These are phyloP conservation scores for Macrotrachela quadricornifera DNA, from an alignment of 1,140 invertebrate species.

Conservation along the genomic window DNA sequence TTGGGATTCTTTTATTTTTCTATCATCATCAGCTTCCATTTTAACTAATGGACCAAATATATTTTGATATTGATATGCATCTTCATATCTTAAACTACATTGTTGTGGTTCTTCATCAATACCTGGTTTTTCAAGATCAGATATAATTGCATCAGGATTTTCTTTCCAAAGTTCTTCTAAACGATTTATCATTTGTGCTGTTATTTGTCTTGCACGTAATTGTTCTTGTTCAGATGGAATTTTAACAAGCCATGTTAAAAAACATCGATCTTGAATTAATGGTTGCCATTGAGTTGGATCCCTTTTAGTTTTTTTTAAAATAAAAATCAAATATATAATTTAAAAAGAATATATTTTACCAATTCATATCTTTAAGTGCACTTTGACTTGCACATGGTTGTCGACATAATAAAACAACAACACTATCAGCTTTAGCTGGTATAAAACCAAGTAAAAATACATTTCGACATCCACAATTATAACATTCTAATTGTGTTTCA, in stretches of 20 bases:
- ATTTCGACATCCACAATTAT: slow-evolving; percentile 75
- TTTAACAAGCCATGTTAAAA: slow-evolving; percentile 87
- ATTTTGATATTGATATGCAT: slow-evolving; percentile 95
- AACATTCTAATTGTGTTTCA: slow-evolving; percentile 91
- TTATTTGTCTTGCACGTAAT: slow-evolving; percentile 73
- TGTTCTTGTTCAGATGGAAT: slow-evolving; percentile 75
- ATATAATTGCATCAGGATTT: slow-evolving; percentile 84
- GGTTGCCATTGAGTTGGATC: slow-evolving; percentile 98
- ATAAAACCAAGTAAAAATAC: slow-evolving; percentile 97
- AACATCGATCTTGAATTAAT: slow-evolving; percentile 76
- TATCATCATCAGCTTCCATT: slow-evolving; percentile 93
- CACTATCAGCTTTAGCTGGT: slow-evolving; percentile 92
- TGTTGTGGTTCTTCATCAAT: slow-evolving; percentile 90
- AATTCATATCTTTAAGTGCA: slow-evolving; percentile 91
- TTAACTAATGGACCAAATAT: slow-evolving; percentile 92
- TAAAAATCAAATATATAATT: too few relatives aligned
- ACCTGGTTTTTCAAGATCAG: slow-evolving; percentile 88
- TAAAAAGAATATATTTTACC: slow-evolving; percentile 26
- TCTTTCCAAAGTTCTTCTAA: slow-evolving; percentile 97
- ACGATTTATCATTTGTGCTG: slow-evolving; percentile 84
- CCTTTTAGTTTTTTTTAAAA: too few relatives aligned
- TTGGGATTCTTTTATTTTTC: slow-evolving; percentile 86
- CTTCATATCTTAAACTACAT: slow-evolving; percentile 77
- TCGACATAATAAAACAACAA: slow-evolving; percentile 87
- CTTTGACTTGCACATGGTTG: slow-evolving; percentile 91